phyloP scores from a whole-genome alignment of 2,797 vertebrate genomes.

The Tragelaphus eurycerus region DNA sequence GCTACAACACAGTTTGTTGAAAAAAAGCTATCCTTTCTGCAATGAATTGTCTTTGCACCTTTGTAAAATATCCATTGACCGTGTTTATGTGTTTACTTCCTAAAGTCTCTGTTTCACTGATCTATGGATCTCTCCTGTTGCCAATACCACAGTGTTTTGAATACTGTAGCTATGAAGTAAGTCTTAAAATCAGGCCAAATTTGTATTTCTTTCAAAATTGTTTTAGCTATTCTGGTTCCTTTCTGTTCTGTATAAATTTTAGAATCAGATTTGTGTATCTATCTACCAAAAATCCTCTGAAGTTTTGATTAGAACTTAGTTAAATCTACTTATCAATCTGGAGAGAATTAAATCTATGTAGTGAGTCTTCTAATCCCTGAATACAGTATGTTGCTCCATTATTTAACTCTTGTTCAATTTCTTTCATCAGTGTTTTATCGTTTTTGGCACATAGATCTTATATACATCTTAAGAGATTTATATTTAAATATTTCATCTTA shows the following conservation, averaged over 20 bases:
- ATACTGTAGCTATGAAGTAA: background rate
- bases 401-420: background rate
- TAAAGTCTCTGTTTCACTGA: background rate
- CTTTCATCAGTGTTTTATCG: background rate
- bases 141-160: background rate
- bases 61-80: background rate
- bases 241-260: background rate
- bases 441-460: background rate
- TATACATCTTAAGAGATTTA: background rate
- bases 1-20: background rate
- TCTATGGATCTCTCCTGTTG: background rate
- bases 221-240: background rate
- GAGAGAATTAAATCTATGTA: background rate
- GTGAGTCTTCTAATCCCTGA: background rate
- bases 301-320: background rate
- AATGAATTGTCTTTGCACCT: background rate
- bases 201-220: background rate
- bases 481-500: background rate
- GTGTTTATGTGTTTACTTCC: background rate
- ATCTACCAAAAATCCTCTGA: background rate
- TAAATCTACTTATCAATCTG: constrained; percentile 27
- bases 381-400: background rate
- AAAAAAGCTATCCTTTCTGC: background rate
- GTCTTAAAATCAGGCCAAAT: background rate
- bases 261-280: background rate